Conservation (phyloP, 2,797 vertebrate species). For the Lycodopsis pacificus region DNA sequence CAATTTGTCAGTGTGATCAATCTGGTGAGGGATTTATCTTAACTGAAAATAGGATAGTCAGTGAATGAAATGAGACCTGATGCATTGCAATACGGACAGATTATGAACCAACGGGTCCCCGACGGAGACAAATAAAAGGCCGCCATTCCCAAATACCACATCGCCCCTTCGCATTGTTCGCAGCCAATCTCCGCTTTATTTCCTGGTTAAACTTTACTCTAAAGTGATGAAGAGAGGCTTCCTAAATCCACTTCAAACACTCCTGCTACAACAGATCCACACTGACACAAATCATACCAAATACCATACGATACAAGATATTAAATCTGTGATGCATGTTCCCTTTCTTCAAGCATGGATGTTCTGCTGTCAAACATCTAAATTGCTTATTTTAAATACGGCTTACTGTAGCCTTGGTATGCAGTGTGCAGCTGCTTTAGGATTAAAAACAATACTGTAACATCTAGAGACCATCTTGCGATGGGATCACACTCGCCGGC, state of each 20-base stretch:
- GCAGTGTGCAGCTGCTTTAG: neutral
- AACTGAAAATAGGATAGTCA: constrained; percentile 26
- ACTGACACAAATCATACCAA: neutral
- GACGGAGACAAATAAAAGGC: constrained; percentile 6
- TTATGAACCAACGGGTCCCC: constrained; percentile 9
- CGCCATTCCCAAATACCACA: neutral
- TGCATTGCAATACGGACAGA: constrained; percentile 12
- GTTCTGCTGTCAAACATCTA: constrained; percentile 5
- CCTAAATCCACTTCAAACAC: neutral
- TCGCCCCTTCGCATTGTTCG: neutral
- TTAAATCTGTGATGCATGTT: neutral
- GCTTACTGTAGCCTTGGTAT: no score
- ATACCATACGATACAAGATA: neutral
- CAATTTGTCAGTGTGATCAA: constrained; percentile 23
- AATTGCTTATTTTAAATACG: neutral
- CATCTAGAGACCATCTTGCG: neutral
- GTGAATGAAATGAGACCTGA: constrained; percentile 26
- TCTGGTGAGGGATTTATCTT: constrained; percentile 29
- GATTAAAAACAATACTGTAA: neutral
- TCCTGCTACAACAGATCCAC: neutral
- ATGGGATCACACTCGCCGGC: neutral
- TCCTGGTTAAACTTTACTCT: constrained; percentile 8
- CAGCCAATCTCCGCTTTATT: neutral
- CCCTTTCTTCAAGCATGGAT: neutral
- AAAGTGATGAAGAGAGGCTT: constrained; percentile 22